Percentiles rank a stretch among this genome's conserved stretches.
phyloP scores from a whole-genome alignment of 2,797 vertebrate species.

The Hemibagrus guttatus region DNA sequence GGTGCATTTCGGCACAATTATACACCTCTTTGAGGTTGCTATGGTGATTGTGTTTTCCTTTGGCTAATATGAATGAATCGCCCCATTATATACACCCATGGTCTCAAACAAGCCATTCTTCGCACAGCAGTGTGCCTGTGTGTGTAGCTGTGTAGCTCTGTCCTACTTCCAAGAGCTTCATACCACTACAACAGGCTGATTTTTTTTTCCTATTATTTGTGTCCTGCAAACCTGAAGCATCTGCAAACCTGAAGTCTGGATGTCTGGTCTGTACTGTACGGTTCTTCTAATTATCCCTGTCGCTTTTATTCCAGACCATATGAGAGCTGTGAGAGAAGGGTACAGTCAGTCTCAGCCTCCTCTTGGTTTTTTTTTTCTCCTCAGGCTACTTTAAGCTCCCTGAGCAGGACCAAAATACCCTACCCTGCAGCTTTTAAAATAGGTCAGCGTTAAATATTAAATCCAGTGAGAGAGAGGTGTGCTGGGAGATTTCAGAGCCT shows the following conservation, averaged over 20 bases:
- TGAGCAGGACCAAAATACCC: constrained; percentile 38
- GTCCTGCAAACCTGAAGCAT: not conserved
- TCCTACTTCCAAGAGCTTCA: constrained; percentile 44
- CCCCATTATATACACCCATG: constrained; percentile 12
- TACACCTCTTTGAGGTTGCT: constrained; percentile 21
- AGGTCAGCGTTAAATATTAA: constrained; percentile 60
- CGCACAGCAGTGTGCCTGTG: constrained; percentile 21
- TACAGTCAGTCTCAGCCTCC: not conserved
- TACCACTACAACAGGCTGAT: not conserved
- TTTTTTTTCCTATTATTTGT: too few relatives aligned
- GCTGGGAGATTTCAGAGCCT: constrained; percentile 38
- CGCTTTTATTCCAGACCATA: constrained; percentile 17
- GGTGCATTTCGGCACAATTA: not conserved
- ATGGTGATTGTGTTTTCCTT: constrained; percentile 34
- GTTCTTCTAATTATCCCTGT: constrained; percentile 1
- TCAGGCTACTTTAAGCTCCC: constrained; percentile 44
- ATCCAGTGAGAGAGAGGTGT: constrained; percentile 46
- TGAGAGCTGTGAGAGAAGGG: constrained; percentile 28
- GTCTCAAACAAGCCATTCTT: constrained; percentile 25
- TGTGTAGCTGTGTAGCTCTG: constrained; percentile 21
- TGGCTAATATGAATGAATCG: constrained; percentile 23
- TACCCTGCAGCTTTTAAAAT: constrained; percentile 55
- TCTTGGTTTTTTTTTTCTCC: not conserved
- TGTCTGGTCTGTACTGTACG: not conserved
- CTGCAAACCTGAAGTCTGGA: not conserved